Evolutionary conservation across 2,113 vertebrate species (phyloP), one percentile per base, ranked within the genome.

Genomic region (Ploceus nigricollis): DNA sequence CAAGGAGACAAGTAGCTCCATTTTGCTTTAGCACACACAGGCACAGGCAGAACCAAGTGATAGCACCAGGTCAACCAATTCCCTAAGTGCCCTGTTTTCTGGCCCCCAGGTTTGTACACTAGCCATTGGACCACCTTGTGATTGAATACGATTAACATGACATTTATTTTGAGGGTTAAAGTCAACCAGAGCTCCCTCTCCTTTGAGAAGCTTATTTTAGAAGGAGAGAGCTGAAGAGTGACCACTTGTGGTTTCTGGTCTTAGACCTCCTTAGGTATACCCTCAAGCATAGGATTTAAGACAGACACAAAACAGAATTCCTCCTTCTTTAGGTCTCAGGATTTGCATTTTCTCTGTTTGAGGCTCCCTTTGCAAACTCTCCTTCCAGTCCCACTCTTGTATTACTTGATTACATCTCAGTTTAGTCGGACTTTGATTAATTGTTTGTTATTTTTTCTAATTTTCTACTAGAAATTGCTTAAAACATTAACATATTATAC

Each of bases 401-500:
- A 61, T 54, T 45, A 48, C 37, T 89, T 50, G 16, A 71, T 83
- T 56, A 50, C 25, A 64, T 63, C 72, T 76, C 7, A 1, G 33
- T 68, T 81, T 51, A 60, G 48, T 42, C 69, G 87, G 47, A 87
- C 50, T 81, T 87, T 66, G 53, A 94, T 64, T 87, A 75, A 84
- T 45, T 56, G 25, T 53, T 93, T 23, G 2, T 39, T 68, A 64
- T 82, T 89, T 83, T 69, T 84, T 48, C 61, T 84, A 40, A 84
- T 89, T 96, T 89, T 82, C 77, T 82, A 33, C 57, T 37, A 93
- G 81, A 72, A 95, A 79, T 58, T 31, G 53, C 54, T 85, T 79
- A 37, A 93, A 94, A 72, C 35, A 45, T 70, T 63, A 89, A 65
- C 33, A 42, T n/a, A 45, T 13, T 82, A 82, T 19, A 58, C 39